Evolutionary conservation across 1,140 invertebrate genomes (phyloP).

Genomic region (Matsumurasca onukii): DNA sequence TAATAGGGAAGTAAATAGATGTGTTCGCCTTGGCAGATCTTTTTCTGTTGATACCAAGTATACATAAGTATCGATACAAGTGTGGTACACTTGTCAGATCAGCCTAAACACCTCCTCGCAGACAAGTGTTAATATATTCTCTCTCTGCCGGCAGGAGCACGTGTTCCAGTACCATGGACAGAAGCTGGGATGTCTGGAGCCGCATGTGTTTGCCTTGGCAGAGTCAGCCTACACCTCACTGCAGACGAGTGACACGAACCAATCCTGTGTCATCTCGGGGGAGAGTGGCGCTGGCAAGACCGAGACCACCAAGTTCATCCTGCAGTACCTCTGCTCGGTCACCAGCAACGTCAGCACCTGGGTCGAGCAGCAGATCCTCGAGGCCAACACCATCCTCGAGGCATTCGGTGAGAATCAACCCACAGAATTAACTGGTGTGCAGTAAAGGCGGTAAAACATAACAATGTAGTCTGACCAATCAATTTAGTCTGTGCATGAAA

Average conservation of each 20-base stretch:
- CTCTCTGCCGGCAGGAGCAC: slow-evolving; percentile 63
- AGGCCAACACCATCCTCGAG: slow-evolving; percentile 91
- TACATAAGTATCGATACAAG: too few species aligned
- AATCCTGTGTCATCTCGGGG: slow-evolving; percentile 96
- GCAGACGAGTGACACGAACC: slow-evolving; percentile 59
- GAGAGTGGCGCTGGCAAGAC: slow-evolving; percentile 98
- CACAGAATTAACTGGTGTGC: background rate
- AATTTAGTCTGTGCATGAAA: too few species aligned
- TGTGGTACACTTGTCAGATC: too few species aligned
- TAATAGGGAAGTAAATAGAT: too few species aligned
- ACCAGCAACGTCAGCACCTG: slow-evolving; percentile 87
- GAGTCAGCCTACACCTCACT: slow-evolving; percentile 82
- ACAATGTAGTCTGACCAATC: too few species aligned
- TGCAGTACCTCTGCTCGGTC: slow-evolving; percentile 93
- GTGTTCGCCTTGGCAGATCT: too few species aligned
- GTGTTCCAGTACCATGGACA: slow-evolving; percentile 77
- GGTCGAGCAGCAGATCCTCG: slow-evolving; percentile 92
- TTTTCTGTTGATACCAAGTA: too few species aligned
- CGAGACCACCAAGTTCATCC: slow-evolving; percentile 92
- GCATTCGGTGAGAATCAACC: slow-evolving; percentile 80
- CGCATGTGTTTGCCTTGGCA: slow-evolving; percentile 88
- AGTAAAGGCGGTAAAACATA: background rate
- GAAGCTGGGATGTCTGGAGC: slow-evolving; percentile 78
- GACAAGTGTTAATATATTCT: background rate
- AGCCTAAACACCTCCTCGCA: too few species aligned